Evolutionary conservation across 2,888 invertebrate genomes (phyloP).

Genomic region (Pristionchus fissidentatus): DNA sequence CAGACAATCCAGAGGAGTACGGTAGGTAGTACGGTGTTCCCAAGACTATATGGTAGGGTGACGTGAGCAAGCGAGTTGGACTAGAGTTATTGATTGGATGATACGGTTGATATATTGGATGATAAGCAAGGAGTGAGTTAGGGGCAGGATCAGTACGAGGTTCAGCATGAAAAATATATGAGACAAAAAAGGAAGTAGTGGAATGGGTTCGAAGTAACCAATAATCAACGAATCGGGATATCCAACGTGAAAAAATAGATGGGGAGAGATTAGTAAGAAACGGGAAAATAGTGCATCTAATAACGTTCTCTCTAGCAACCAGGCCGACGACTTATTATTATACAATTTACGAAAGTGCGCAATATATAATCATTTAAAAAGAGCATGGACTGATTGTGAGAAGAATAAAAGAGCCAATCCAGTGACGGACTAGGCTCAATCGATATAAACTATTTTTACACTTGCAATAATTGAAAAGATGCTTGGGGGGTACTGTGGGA

Average conservation of each 20-base stretch:
- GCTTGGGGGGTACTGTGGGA: not conserved
- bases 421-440: no score
- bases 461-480: no score
- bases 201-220: conserved; percentile 22
- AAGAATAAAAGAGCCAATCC: not conserved
- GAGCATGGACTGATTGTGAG: not conserved
- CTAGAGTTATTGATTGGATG: conserved; percentile 37
- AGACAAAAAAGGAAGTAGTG: conserved; percentile 13
- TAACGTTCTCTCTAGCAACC: conserved; percentile 21
- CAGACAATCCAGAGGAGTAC: not conserved
- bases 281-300: not conserved
- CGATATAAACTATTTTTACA: no score
- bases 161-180: no score
- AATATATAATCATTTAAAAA: no score
- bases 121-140: not conserved
- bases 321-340: conserved; percentile 1
- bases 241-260: no score
- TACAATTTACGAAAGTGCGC: conserved; percentile 12
- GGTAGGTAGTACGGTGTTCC: conserved; percentile 6
- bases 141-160: no score
- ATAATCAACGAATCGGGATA: conserved; percentile 40
- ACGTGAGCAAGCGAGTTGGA: conserved; percentile 31
- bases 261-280: conserved; percentile 16
- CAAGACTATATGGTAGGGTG: conserved; percentile 1
- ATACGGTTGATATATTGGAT: conserved; percentile 8